A percentile compares a stretch with the other conserved stretches of the same genome.
phyloP scores from a whole-genome alignment of 1,140 invertebrate genomes.

The Drosophila lowei region DNA sequence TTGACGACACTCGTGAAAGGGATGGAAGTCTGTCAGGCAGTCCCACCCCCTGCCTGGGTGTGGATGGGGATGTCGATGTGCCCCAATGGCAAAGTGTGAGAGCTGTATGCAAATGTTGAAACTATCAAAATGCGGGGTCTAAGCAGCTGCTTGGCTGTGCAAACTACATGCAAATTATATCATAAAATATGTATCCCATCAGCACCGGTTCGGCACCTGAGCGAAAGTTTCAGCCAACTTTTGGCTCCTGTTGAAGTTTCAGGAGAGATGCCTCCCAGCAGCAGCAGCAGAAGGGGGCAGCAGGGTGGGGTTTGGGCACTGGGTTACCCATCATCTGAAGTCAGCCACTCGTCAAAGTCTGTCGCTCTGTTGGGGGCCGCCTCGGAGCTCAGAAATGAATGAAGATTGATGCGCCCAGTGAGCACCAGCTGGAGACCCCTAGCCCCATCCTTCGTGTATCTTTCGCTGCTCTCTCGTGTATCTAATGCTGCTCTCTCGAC shows the following conservation, averaged over 20 bases:
- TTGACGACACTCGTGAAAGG: constrained; percentile 16
- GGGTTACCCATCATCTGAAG: constrained; percentile 4
- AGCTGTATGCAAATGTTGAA: constrained; percentile 61
- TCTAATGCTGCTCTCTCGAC: no score
- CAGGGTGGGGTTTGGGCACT: background rate
- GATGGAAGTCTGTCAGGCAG: constrained; percentile 19
- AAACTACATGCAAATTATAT: constrained; percentile 75
- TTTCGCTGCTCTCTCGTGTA: no score
- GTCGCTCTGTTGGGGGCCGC: constrained; percentile 11
- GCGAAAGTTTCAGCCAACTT: constrained; percentile 31
- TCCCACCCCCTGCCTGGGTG: background rate
- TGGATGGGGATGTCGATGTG: no score
- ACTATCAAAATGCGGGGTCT: constrained; percentile 55
- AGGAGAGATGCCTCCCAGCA: no score
- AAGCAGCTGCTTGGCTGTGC: constrained; percentile 49
- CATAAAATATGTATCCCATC: constrained; percentile 55
- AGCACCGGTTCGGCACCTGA: constrained; percentile 4
- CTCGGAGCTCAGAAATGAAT: constrained; percentile 18
- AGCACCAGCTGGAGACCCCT: constrained; percentile 15
- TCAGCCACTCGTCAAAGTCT: constrained; percentile 21
- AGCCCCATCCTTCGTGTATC: background rate
- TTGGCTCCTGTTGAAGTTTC: constrained; percentile 14
- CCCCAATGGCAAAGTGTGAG: constrained; percentile 13
- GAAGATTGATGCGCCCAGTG: constrained; percentile 18
- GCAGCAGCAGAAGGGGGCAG: no score